Evolutionary conservation across 2,113 vertebrate genomes (phyloP).

Genomic region (Gobio gobio): DNA sequence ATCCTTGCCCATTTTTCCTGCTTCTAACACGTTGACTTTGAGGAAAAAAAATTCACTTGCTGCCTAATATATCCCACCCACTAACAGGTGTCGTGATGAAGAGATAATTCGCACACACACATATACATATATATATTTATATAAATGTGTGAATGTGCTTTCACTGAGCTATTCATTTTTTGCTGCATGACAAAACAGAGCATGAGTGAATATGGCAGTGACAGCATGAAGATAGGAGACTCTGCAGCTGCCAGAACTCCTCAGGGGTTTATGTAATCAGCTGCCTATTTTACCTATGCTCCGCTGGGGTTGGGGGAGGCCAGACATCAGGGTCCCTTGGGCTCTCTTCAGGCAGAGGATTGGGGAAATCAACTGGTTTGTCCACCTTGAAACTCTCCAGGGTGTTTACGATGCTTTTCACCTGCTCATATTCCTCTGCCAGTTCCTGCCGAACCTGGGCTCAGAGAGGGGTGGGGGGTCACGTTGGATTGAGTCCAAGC

Average conservation of each 20-base stretch:
- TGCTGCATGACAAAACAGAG: background rate
- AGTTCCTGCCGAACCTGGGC: constrained; percentile 89
- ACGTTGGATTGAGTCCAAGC: background rate
- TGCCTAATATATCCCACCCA: no score
- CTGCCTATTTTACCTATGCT: constrained; percentile 84
- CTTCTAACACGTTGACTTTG: no score
- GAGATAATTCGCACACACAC: no score
- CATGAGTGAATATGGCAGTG: background rate
- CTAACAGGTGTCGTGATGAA: no score
- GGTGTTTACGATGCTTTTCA: constrained; percentile 89
- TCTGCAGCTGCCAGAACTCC: constrained; percentile 16
- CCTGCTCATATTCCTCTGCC: constrained; percentile 92
- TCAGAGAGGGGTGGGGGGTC: constrained; percentile 45
- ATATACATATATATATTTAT: no score
- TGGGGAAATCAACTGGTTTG: constrained; percentile 84
- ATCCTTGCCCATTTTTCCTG: no score
- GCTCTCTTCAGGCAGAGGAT: constrained; percentile 81
- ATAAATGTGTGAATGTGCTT: background rate
- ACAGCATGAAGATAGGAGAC: constrained; percentile 1
- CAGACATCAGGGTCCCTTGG: constrained; percentile 87
- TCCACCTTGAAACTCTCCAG: constrained; percentile 93
- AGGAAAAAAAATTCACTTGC: no score
- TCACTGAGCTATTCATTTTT: background rate
- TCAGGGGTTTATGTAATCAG: constrained; percentile 10
- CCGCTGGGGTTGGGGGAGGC: constrained; percentile 94